Evolutionary conservation across 2,888 invertebrate species (phyloP).

Genomic region (Macrophya annulata): DNA sequence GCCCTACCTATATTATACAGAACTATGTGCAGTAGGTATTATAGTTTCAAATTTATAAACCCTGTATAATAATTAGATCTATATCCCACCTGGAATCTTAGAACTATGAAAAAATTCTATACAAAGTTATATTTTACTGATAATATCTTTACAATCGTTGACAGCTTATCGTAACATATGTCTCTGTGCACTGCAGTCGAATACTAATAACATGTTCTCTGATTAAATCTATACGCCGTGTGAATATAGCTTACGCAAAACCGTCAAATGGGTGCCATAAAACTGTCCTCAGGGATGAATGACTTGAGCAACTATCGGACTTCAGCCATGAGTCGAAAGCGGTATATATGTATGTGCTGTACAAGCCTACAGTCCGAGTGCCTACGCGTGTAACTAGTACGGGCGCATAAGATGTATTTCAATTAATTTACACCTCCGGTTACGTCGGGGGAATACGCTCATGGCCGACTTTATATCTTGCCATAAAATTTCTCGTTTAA

Average conservation of each 20-base stretch:
- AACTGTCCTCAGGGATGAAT: slow-evolving; percentile 26
- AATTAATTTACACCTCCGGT: slow-evolving; percentile 24
- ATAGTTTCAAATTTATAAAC: not conserved
- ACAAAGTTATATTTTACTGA: not conserved
- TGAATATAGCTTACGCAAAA: slow-evolving; percentile 20
- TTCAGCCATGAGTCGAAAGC: not conserved
- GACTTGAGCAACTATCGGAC: slow-evolving; percentile 11
- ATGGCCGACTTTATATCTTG: slow-evolving; percentile 17
- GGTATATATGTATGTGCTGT: not conserved
- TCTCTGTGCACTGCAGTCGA: not conserved
- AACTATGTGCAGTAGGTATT: too few species aligned
- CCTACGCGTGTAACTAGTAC: slow-evolving; percentile 19
- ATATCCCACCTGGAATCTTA: not conserved
- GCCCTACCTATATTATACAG: too few species aligned
- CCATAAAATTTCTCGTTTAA: not conserved
- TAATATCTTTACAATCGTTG: not conserved
- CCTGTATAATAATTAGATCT: not conserved
- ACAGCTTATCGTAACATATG: slow-evolving; percentile 23
- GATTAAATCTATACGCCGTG: not conserved
- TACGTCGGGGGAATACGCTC: not conserved
- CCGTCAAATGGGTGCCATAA: slow-evolving; percentile 30
- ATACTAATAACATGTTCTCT: not conserved
- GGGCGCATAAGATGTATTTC: slow-evolving; percentile 17
- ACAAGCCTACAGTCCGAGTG: not conserved
- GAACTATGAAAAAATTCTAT: not conserved